phyloP scores from a whole-genome alignment of 2,797 vertebrate species.

The Melanitta fusca region DNA sequence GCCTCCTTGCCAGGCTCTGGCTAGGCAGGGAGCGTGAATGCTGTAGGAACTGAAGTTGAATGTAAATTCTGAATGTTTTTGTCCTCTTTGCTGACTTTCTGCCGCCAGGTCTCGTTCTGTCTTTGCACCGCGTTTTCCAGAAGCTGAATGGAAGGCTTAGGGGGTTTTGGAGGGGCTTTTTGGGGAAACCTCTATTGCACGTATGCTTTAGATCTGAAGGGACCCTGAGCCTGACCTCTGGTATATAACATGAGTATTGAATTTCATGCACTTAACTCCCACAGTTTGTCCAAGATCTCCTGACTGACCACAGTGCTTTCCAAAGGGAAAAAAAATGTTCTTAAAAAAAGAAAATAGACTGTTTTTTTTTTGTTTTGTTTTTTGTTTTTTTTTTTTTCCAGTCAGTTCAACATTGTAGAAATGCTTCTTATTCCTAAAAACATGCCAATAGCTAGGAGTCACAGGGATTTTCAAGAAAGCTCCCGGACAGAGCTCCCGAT shows the following conservation, averaged over 20 bases:
- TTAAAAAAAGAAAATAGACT: background rate
- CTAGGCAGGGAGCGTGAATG: rapidly evolving
- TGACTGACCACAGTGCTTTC: background rate
- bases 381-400: background rate
- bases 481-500: background rate
- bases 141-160: background rate
- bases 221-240: slow-evolving; percentile 1
- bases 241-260: background rate
- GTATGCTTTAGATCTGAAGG: background rate
- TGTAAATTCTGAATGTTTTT: background rate
- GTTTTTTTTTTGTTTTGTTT: background rate
- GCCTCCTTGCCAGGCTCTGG: background rate
- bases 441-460: background rate
- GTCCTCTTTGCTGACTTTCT: background rate
- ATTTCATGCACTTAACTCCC: slow-evolving; percentile 22
- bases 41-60: background rate
- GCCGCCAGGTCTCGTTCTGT: background rate
- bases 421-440: background rate
- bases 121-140: background rate
- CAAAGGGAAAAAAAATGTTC: background rate
- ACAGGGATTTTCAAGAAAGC: background rate
- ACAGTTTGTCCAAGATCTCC: background rate
- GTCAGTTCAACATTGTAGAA: background rate
- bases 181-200: background rate
- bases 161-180: background rate